These are phyloP conservation scores for Formicarius rufipectus DNA, from an alignment of 2,113 vertebrate genomes.

Conservation along the genomic window DNA sequence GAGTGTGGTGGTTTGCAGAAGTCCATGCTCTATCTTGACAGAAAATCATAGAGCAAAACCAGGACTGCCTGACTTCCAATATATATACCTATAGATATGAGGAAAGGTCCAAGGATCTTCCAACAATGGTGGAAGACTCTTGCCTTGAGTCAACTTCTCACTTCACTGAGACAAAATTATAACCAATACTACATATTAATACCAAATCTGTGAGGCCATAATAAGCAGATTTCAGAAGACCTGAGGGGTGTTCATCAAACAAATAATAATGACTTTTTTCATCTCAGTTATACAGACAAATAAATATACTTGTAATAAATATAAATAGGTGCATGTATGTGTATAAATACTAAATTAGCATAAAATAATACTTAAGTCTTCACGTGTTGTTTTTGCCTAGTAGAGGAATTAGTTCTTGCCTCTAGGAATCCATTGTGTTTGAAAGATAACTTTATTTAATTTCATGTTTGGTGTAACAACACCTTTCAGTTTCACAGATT, in stretches of 20 bases:
- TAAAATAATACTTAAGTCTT: not conserved
- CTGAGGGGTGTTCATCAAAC: not conserved
- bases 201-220: not conserved
- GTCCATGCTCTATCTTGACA: not conserved
- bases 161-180: not conserved
- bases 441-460: not conserved
- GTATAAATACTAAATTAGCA: not conserved
- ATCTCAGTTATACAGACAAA: not conserved
- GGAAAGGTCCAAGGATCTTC: not conserved
- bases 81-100: too few species aligned
- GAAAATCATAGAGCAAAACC: not conserved
- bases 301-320: not conserved
- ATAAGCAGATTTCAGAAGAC: not conserved
- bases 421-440: not conserved
- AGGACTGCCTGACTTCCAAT: not conserved
- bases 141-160: not conserved
- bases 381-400: not conserved
- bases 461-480: not conserved
- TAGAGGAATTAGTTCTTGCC: not conserved
- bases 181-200: not conserved
- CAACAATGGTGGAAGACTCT: not conserved
- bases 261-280: not conserved
- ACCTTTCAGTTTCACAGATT: not conserved
- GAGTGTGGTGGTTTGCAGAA: not conserved
- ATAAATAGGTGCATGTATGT: not conserved